phyloP scores from a whole-genome alignment of 1,140 invertebrate genomes.

The Drosophila auraria region DNA sequence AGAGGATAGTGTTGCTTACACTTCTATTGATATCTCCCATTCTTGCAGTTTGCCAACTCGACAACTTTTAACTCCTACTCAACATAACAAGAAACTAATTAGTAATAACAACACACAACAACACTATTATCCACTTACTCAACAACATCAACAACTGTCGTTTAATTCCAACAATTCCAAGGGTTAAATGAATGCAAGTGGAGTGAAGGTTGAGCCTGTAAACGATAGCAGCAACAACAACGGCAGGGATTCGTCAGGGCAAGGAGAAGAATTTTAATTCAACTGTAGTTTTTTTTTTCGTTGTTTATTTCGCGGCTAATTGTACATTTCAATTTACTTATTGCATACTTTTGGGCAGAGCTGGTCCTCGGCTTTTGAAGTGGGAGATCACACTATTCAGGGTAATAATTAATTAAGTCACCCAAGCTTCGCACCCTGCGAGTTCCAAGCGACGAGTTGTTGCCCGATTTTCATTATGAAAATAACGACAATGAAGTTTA shows the following conservation, averaged over 20 bases:
- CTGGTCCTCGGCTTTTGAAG: conserved; percentile 27
- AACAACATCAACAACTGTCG: conserved; percentile 42
- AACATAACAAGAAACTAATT: conserved; percentile 83
- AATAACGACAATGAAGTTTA: conserved; percentile 85
- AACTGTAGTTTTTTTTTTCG: conserved; percentile 11
- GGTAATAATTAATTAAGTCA: conserved; percentile 37
- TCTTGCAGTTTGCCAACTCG: conserved; percentile 72
- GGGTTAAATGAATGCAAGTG: conserved; percentile 38
- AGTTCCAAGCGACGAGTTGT: conserved; percentile 49
- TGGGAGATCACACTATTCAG: conserved; percentile 29
- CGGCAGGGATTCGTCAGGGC: conserved; percentile 38
- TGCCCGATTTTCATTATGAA: conserved; percentile 81
- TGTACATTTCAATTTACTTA: conserved; percentile 44
- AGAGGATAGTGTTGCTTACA: background rate
- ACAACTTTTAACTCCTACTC: conserved; percentile 68
- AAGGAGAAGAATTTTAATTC: conserved; percentile 40
- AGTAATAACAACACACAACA: conserved; percentile 58
- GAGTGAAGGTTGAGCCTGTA: conserved; percentile 32
- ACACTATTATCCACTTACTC: conserved; percentile 61
- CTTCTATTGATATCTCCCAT: background rate
- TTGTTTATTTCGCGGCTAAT: conserved; percentile 10
- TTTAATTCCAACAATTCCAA: conserved; percentile 42
- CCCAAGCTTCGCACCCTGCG: conserved; percentile 27
- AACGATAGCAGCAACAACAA: conserved; percentile 36
- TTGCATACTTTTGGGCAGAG: conserved; percentile 57